Evolutionary conservation across 2,113 vertebrate species (phyloP).

Genomic region (Protomyctophum bolini): DNA sequence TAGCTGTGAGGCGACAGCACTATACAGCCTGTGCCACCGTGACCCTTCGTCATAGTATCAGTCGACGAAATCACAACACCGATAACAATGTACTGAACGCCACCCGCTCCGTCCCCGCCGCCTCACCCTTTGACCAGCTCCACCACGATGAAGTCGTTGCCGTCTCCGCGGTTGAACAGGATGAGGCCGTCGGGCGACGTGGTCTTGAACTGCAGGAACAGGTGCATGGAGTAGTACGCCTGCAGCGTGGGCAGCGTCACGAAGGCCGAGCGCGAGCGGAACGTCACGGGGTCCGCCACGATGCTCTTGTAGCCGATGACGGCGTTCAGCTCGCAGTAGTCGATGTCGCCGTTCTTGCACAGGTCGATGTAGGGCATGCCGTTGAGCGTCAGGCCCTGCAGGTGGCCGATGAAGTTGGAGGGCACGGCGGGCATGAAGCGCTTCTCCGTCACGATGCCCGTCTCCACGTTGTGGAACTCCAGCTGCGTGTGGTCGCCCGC

Average conservation of each 20-base stretch:
- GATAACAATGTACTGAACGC: too few species aligned
- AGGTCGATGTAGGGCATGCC: constrained; percentile 99
- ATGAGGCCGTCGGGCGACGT: constrained; percentile 96
- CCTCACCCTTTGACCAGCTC: constrained; percentile 99
- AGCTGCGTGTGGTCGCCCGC: constrained; percentile 97
- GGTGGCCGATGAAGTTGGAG: constrained; percentile 98
- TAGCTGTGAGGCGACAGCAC: too few species aligned
- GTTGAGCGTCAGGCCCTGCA: constrained; percentile 96
- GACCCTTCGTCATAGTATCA: too few species aligned
- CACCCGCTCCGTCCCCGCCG: too few species aligned
- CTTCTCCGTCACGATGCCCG: constrained; percentile 97
- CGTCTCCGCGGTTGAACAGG: constrained; percentile 96
- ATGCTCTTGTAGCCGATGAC: constrained; percentile 98
- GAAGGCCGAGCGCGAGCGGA: constrained; percentile 97
- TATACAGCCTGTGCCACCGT: too few species aligned
- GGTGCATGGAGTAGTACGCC: constrained; percentile 99
- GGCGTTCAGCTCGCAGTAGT: constrained; percentile 98
- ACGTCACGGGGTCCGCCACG: constrained; percentile 97
- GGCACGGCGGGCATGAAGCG: constrained; percentile 96
- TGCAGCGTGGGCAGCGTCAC: constrained; percentile 95
- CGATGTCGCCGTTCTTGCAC: constrained; percentile 99
- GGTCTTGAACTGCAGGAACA: constrained; percentile 99
- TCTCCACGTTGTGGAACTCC: constrained; percentile 99
- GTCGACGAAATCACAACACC: too few species aligned
- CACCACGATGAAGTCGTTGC: constrained; percentile 98